These are phyloP conservation scores for Aproaerema taeniolella DNA, from an alignment of 2,888 invertebrate species.

Conservation along the genomic window DNA sequence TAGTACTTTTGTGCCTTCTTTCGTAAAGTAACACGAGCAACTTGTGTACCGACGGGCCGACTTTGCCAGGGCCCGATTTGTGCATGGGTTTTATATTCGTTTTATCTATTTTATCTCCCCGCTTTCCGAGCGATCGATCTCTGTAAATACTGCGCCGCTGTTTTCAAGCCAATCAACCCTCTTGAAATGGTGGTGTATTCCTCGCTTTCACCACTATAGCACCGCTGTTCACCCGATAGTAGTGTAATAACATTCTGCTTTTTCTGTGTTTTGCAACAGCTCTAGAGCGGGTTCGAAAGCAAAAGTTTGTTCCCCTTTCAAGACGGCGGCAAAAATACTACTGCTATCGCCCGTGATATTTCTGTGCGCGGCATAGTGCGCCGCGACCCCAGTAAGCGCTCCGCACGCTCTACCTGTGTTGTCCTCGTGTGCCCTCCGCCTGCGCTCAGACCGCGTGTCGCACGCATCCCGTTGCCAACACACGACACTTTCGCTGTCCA, in stretches of 20 bases:
- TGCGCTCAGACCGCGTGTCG: not conserved
- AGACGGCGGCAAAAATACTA: slow-evolving; percentile 85
- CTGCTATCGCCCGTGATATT: slow-evolving; percentile 86
- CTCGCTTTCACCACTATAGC: slow-evolving; percentile 36
- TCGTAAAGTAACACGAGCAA: slow-evolving; percentile 36
- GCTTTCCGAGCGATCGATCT: slow-evolving; percentile 41
- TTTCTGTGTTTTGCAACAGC: slow-evolving; percentile 73
- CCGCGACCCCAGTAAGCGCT: slow-evolving; percentile 58
- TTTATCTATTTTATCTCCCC: slow-evolving; percentile 27
- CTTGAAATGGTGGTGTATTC: slow-evolving; percentile 69
- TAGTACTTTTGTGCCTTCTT: slow-evolving; percentile 31
- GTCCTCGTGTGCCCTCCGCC: slow-evolving; percentile 24
- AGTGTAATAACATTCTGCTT: slow-evolving; percentile 52
- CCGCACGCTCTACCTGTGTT: slow-evolving; percentile 61
- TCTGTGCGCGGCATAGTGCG: slow-evolving; percentile 82
- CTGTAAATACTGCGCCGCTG: slow-evolving; percentile 35
- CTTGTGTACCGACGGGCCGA: slow-evolving; percentile 40
- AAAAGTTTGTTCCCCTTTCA: slow-evolving; percentile 85
- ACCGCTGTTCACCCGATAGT: slow-evolving; percentile 33
- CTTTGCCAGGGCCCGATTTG: slow-evolving; percentile 53
- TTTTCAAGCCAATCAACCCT: slow-evolving; percentile 72
- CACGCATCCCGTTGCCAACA: not conserved
- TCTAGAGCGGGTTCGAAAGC: slow-evolving; percentile 79
- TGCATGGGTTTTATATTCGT: slow-evolving; percentile 61
- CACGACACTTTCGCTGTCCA: too few species aligned